phyloP scores from a whole-genome alignment of 2,113 vertebrate species.

The Eonycteris spelaea region DNA sequence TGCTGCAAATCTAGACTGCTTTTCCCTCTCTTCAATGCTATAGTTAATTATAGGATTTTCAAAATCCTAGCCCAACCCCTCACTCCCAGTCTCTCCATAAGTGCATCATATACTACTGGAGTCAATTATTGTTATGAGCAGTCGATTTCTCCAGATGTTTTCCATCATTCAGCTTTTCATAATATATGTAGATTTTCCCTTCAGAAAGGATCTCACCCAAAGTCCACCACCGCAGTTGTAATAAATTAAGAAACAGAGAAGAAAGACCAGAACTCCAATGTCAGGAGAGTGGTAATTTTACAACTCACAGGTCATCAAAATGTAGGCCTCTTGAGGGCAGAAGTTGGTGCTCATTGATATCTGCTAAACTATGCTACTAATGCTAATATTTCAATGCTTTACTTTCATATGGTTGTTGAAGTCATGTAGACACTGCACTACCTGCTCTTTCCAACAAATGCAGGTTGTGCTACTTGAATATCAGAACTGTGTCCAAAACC shows the following conservation, averaged over 20 bases:
- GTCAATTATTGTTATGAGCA: not conserved
- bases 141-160: not conserved
- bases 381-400: not conserved
- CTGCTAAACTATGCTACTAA: not conserved
- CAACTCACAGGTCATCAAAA: not conserved
- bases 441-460: not conserved
- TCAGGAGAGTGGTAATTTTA: not conserved
- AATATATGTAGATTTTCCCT: not conserved
- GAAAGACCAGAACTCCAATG: not conserved
- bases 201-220: not conserved
- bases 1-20: constrained; percentile 92
- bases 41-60: not conserved
- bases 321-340: not conserved
- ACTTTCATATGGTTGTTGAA: not conserved
- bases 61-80: not conserved
- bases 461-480: not conserved
- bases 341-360: not conserved
- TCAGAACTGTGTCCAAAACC: not conserved
- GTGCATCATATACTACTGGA: not conserved
- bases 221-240: not conserved
- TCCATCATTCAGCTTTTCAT: not conserved
- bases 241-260: not conserved
- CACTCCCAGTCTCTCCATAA: not conserved
- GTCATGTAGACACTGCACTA: not conserved
- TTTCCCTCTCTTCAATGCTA: not conserved